Percentiles rank a stretch among this genome's conserved stretches.
These are phyloP conservation scores for Catagonus wagneri DNA, from an alignment of 2,113 vertebrate species.

Conservation along the genomic window DNA sequence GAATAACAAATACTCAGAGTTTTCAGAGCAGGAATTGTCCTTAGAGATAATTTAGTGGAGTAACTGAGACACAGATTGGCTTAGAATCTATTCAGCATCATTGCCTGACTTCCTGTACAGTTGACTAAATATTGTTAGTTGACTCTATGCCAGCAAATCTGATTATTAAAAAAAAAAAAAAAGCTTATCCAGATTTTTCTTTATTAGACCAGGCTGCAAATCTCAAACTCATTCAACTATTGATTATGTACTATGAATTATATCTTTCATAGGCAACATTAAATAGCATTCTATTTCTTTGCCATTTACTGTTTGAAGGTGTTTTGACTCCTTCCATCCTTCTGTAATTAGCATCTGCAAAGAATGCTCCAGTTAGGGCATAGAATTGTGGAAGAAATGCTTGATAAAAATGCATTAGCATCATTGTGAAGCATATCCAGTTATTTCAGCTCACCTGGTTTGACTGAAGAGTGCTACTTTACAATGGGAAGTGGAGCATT, in stretches of 20 bases:
- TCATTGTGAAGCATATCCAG: conserved; percentile 61
- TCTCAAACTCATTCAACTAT: not conserved
- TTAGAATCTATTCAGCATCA: not conserved
- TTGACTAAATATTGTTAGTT: not conserved
- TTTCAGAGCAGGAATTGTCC: conserved; percentile 40
- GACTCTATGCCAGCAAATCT: not conserved
- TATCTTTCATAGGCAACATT: conserved; percentile 2
- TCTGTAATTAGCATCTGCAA: not conserved
- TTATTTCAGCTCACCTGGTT: conserved; percentile 80
- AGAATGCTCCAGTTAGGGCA: not conserved
- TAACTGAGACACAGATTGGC: not conserved
- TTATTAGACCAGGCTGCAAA: not conserved
- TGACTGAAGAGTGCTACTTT: conserved; percentile 80
- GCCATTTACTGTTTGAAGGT: not conserved
- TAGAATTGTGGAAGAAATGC: conserved; percentile 4
- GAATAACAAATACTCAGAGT: not conserved
- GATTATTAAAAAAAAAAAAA: not conserved
- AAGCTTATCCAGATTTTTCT: not conserved
- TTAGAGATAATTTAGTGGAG: not conserved
- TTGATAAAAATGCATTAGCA: conserved; percentile 59
- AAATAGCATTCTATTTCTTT: not conserved
- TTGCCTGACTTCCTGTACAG: not conserved
- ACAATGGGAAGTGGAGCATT: conserved; percentile 79
- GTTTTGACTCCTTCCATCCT: not conserved
- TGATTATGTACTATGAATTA: not conserved